Base-by-base conservation (phyloP, 1,140 invertebrate species). In the Drosophila malerkotliana region DNA sequence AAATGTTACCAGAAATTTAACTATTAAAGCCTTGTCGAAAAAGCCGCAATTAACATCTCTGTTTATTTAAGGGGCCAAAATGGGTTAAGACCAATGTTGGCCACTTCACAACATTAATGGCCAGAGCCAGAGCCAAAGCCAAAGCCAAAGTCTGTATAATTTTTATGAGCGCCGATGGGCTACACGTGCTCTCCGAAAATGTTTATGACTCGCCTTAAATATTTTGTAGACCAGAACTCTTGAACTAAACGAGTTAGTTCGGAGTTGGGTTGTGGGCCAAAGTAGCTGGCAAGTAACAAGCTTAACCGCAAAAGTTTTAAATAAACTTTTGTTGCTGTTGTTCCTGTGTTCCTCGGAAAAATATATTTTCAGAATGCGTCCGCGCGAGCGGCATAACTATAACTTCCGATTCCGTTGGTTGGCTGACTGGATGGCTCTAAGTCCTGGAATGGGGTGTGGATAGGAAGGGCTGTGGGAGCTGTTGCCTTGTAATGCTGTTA, bases 251-350 rank as follows among this genome's bases (percentile, higher is more conserved):
- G 60, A 71, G 67, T 75, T 83, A 75, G 54, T 68, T 59, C 64
- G 9, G 67, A 9, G 57, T 21, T 30, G 34, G 12, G 24, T n/a
- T 44, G 28, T 3, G 34, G 37, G 34, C 34, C 78, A 85, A 85
- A 85, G 82, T 85, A 82, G 74, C 82, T 84, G 81, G 55, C 82
- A 85, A 85, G 82, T 85, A 85, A 85, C 82, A 69, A 85, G 82
- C 82, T 85, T 85, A 85, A 87, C 82, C 82, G 62, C 82, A 85
- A 81, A 85, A 85, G 68, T 85, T 85, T 85, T 78, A 85, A 87
- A 85, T 85, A 87, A 85, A 87, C 78, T 85, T 85, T 85, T 77
- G 60, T 85, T 85, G 56, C 49, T 85, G 57, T 66, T 58, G 52
- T 63, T 55, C 34, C 41, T 39, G 62, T 58, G 52, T 63, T 55